Evolutionary conservation across 2,113 vertebrate species (phyloP), one percentile per base, ranked within the genome.

Genomic region (Myotis lucifugus): DNA sequence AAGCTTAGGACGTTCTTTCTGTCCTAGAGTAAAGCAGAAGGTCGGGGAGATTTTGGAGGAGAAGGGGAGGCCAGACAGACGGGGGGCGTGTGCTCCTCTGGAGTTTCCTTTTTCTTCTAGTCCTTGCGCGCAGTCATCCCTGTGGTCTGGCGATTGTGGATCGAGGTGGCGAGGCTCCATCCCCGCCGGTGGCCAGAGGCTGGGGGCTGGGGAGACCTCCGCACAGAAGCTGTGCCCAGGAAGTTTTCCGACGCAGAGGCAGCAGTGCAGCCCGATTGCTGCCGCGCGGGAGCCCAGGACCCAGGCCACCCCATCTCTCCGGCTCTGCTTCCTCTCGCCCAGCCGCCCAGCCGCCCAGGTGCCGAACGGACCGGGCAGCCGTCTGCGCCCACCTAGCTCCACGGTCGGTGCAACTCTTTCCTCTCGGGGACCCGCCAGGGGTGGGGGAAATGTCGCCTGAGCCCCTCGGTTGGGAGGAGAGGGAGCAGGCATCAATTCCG

Each of bases 81-180:
- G 10, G 95, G 90, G 95, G 95, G 95, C 97, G 97, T 97, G 96
- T 93, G 96, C 95, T 97, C 92, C 96, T n/a, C n/a, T 6, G 56
- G 79, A 96, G 97, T 87, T 91, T 97, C 90, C 97, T 82, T 92
- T 96, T 96, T 25, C 96, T 0, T 29, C 64, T 11, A 93, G 93
- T 90, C 74, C 54, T 85, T 87, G 81, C 48, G 91, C 97, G 97
- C 98, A 90, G 59, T 81, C 95, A 54, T 59, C 85, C 27, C 64
- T 61, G 32, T 29, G 90, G 79, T 50, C 90, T 37, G 81, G 92
- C n/a, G 76, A 37, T 5, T 2, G 97, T 81, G 83, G 76, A 82
- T 97, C 93, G 99, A 99, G 99, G 99, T 98, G 99, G 99, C 98
- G 99, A 99, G 98, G 98, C 98, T 96, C 98, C 97, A 96, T 99